These are phyloP conservation scores for Tachystola acroxantha DNA, from an alignment of 2,888 invertebrate genomes.

Conservation along the genomic window DNA sequence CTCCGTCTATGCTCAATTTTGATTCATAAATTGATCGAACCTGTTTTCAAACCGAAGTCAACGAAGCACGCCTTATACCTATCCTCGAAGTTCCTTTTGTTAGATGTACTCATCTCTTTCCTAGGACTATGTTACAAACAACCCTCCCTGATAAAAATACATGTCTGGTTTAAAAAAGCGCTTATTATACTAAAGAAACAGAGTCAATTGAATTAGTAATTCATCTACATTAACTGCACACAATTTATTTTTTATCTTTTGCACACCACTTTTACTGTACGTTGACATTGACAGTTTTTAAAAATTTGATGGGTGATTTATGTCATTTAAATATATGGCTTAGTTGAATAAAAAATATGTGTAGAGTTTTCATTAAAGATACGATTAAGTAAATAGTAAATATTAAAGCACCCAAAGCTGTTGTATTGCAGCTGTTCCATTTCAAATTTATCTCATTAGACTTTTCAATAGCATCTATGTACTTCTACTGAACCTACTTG, in stretches of 20 bases:
- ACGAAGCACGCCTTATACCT: slow-evolving; percentile 62
- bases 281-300: slow-evolving; percentile 26
- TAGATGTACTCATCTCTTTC: slow-evolving; percentile 48
- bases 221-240: slow-evolving; percentile 16
- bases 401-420: too few species aligned
- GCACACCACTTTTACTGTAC: background rate
- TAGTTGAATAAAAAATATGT: too few species aligned
- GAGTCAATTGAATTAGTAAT: background rate
- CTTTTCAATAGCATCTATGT: too few species aligned
- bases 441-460: too few species aligned
- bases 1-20: too few species aligned
- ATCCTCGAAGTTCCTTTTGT: slow-evolving; percentile 57
- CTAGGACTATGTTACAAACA: slow-evolving; percentile 27
- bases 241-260: slow-evolving; percentile 1
- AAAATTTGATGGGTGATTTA: slow-evolving; percentile 18
- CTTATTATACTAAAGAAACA: slow-evolving; percentile 18
- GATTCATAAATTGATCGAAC: slow-evolving; percentile 38
- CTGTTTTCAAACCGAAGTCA: slow-evolving; percentile 63
- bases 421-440: too few species aligned
- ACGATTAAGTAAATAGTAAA: too few species aligned
- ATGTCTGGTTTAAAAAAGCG: slow-evolving; percentile 15
- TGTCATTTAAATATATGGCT: too few species aligned
- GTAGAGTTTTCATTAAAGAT: too few species aligned
- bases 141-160: slow-evolving; percentile 13
- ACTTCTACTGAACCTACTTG: too few species aligned